These are phyloP conservation scores for Sus cebifrons DNA, from an alignment of 2,797 vertebrate genomes.

Conservation along the genomic window DNA sequence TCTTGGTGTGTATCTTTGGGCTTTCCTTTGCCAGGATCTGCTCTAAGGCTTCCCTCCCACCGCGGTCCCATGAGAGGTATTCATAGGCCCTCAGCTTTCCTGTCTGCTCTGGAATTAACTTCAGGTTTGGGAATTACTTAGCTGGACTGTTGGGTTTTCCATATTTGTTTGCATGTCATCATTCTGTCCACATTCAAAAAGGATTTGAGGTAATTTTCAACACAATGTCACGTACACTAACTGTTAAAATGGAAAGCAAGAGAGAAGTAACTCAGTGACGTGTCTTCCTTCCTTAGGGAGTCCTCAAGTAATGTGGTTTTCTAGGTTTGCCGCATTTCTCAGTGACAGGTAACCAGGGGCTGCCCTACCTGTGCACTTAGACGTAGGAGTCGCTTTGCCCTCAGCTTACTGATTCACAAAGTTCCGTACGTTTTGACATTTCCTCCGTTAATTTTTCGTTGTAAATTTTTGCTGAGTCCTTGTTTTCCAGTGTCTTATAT, in stretches of 20 bases:
- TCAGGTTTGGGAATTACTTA: neutral
- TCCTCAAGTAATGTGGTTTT: neutral
- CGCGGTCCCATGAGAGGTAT: fast-evolving
- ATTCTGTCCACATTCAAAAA: neutral
- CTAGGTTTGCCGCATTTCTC: neutral
- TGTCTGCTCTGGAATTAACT: neutral
- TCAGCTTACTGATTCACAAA: neutral
- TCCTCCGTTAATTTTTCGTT: neutral
- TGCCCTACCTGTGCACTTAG: fast-evolving
- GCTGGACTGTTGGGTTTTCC: neutral
- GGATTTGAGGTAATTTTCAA: neutral
- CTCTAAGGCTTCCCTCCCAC: neutral
- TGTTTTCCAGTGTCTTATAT: neutral
- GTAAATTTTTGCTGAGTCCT: neutral
- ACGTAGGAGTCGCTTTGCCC: neutral
- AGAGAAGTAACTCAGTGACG: fast-evolving
- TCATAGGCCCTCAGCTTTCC: fast-evolving
- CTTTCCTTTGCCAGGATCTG: neutral
- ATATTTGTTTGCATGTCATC: neutral
- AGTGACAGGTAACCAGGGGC: neutral
- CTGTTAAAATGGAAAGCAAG: neutral
- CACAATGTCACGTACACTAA: neutral
- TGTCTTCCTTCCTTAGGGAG: fast-evolving
- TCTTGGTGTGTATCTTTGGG: fast-evolving
- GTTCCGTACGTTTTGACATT: neutral